Percentiles rank a stretch among this genome's conserved stretches.
These are phyloP conservation scores for Aplysina aerophoba DNA, from an alignment of 37 sponge, comb jelly and placozoan species.

Conservation along the genomic window DNA sequence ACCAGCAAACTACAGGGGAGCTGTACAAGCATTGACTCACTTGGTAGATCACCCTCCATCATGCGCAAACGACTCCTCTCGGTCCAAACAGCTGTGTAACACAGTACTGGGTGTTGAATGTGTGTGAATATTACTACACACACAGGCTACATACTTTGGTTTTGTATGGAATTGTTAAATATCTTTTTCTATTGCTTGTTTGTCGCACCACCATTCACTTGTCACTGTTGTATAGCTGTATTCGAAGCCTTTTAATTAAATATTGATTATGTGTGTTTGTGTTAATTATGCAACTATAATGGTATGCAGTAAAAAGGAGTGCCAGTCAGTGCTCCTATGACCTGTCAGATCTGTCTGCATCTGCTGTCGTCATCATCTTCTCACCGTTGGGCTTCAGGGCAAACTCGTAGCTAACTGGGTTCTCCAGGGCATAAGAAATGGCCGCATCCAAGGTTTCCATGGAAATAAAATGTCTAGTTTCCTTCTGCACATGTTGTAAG, in stretches of 20 bases:
- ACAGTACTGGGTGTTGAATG: too few species aligned
- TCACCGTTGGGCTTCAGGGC: slow-evolving; percentile 29
- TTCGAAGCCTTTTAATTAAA: too few species aligned
- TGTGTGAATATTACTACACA: too few species aligned
- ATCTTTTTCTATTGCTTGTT: too few species aligned
- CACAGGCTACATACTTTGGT: too few species aligned
- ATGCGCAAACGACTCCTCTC: not conserved
- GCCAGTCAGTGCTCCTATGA: too few species aligned
- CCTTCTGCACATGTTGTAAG: slow-evolving; percentile 29
- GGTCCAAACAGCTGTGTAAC: slow-evolving; percentile 1
- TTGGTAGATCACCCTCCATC: slow-evolving; percentile 4
- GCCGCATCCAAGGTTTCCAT: slow-evolving; percentile 66
- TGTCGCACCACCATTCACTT: too few species aligned
- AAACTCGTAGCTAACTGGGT: slow-evolving; percentile 63
- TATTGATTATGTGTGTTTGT: too few species aligned
- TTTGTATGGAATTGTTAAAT: too few species aligned
- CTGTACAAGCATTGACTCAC: not conserved
- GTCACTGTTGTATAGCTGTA: too few species aligned
- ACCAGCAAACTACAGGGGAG: not conserved
- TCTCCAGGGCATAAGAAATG: slow-evolving; percentile 59
- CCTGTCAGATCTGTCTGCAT: not conserved
- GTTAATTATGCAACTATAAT: too few species aligned
- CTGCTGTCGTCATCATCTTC: not conserved
- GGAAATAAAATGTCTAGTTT: slow-evolving; percentile 53
- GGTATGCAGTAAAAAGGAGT: too few species aligned